A percentile compares a stretch with the other conserved stretches of the same genome.
Conservation (phyloP, 2,888 invertebrate species). For the Rhagium mordax region DNA sequence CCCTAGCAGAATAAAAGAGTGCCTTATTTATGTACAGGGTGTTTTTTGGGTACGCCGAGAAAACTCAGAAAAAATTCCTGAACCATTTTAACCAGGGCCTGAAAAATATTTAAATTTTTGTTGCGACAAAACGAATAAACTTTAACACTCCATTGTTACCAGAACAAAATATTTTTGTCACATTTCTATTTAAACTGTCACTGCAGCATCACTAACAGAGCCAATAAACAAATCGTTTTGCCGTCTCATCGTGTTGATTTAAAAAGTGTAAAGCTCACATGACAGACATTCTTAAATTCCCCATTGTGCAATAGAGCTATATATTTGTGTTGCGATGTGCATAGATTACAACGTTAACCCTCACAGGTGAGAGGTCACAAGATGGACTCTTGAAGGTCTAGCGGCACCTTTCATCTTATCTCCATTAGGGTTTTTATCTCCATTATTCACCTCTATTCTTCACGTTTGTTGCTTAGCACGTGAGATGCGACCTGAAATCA, state of each 20-base stretch:
- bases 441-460: slow-evolving; percentile 43
- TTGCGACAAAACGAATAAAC: neutral
- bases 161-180: slow-evolving; percentile 16
- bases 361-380: slow-evolving; percentile 50
- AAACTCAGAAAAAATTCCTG: too few relatives aligned
- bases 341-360: slow-evolving; percentile 55
- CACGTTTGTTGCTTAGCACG: slow-evolving; percentile 34
- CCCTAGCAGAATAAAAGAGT: too few relatives aligned
- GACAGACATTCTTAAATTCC: slow-evolving; percentile 38
- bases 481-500: neutral
- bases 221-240: slow-evolving; percentile 26
- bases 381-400: slow-evolving; percentile 52
- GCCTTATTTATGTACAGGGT: too few relatives aligned
- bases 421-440: slow-evolving; percentile 56
- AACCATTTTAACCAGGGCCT: too few relatives aligned
- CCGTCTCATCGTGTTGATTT: slow-evolving; percentile 40
- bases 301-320: slow-evolving; percentile 35
- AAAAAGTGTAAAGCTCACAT: slow-evolving; percentile 42
- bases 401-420: slow-evolving; percentile 57
- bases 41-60: too few relatives aligned
- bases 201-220: neutral
- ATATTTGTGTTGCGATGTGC: slow-evolving; percentile 48
- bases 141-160: neutral
- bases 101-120: neutral
- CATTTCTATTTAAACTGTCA: neutral